These are phyloP conservation scores for Busseola fusca DNA, from an alignment of 2,888 invertebrate species.

Conservation along the genomic window DNA sequence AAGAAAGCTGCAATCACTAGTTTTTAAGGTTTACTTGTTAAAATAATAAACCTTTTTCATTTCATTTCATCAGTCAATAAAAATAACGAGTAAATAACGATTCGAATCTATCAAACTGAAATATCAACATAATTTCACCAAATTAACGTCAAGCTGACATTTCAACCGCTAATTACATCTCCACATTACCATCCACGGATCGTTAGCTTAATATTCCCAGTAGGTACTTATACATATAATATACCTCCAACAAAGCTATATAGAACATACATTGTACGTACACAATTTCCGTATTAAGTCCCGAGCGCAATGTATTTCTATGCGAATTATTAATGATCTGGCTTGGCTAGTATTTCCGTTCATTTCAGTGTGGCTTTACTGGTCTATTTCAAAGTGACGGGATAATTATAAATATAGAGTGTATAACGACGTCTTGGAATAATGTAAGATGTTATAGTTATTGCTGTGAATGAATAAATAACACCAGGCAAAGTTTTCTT, in stretches of 20 bases:
- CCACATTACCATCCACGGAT: neutral
- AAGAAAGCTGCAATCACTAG: too few species aligned
- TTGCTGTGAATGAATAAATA: too few species aligned
- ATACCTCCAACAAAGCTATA: conserved; percentile 10
- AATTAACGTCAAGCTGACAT: conserved; percentile 5
- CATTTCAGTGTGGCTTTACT: conserved; percentile 14
- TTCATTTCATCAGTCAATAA: neutral
- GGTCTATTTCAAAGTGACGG: conserved; percentile 13
- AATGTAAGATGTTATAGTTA: too few species aligned
- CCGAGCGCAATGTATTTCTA: conserved; percentile 26
- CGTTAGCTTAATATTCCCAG: conserved; percentile 23
- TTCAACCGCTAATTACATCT: conserved; percentile 12
- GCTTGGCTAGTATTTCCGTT: conserved; percentile 30
- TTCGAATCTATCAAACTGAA: neutral
- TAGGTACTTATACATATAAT: conserved; percentile 3
- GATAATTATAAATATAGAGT: neutral
- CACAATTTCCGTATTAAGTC: conserved; percentile 51
- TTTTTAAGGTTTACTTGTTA: too few species aligned
- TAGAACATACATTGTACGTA: conserved; percentile 22
- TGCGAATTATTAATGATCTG: conserved; percentile 45
- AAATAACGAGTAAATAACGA: neutral
- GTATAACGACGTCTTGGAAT: too few species aligned
- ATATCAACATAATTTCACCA: neutral
- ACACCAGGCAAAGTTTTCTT: neutral
- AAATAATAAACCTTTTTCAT: too few species aligned